Evolutionary conservation across 2,797 vertebrate genomes (phyloP).

Genomic region (Amblyraja radiata): DNA sequence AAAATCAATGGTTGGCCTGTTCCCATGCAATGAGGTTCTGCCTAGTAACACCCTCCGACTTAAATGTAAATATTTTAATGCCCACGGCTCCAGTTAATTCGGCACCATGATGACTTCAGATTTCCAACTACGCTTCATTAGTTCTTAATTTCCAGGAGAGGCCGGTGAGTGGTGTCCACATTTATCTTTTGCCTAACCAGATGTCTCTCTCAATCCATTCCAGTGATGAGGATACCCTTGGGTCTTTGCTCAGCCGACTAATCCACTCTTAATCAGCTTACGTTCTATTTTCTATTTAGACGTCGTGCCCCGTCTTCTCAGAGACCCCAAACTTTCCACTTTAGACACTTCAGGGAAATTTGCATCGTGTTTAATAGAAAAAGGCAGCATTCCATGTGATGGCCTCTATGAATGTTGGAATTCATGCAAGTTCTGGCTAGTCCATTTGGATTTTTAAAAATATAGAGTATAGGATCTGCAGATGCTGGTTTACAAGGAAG

Average conservation of each 20-base stretch:
- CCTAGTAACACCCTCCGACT: too few species aligned
- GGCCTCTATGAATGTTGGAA: background rate
- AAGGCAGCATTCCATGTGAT: too few species aligned
- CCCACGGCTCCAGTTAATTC: too few species aligned
- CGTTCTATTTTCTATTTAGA: background rate
- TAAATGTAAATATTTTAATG: too few species aligned
- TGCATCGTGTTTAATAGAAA: background rate
- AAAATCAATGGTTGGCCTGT: too few species aligned
- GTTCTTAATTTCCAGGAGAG: background rate
- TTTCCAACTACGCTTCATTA: too few species aligned
- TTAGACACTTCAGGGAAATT: background rate
- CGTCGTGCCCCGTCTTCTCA: background rate
- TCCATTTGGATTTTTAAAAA: background rate
- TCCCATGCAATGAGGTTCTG: too few species aligned
- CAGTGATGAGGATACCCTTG: background rate
- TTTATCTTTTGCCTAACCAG: background rate
- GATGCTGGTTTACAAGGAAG: too few species aligned
- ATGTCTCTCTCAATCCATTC: background rate
- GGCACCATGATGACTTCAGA: too few species aligned
- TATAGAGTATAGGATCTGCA: background rate
- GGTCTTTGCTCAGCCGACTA: background rate
- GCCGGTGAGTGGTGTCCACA: background rate
- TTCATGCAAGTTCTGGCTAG: background rate
- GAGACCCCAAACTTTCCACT: background rate
- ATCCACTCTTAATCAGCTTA: background rate